Evolutionary conservation across 2,797 vertebrate species (phyloP), one percentile per base, ranked within the genome.

Genomic region (Parauchenoglanis ngamensis): DNA sequence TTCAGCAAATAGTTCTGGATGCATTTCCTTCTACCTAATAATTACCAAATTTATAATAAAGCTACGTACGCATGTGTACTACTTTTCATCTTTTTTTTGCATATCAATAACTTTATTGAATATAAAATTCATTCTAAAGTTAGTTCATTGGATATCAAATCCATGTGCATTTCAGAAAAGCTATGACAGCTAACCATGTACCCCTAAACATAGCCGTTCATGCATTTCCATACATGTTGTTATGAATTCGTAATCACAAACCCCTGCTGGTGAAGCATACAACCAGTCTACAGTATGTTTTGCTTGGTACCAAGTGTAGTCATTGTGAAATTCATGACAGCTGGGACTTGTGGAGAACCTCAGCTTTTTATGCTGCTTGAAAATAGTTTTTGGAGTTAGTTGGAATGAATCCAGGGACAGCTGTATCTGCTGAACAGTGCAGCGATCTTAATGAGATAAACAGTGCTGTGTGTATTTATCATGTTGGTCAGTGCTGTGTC

Each of bases 401-500:
- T 49, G 84, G 44, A 40, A 52, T 57, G 52, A 23, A 77, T 76
- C 57, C 72, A 85, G n/a, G n/a, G 59, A 40, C 40, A 77, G 73
- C 44, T 85, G 79, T 82, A 65, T 46, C 57, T 61, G 56, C 73
- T 52, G 84, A 85, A 77, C 84, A 85, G 84, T 7, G 57, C 23
- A 46, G 54, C 1, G 12, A 61, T 85, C 56, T 23, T 76, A 85
- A 65, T 85, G 28, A 77, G 49, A 85, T 85, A 65, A 85, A 72
- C 83, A 86, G 52, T 15, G 35, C 40, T 31, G 40, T 57, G 40
- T 86, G 67, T 72, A 61, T 81, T 81, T 86, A 68, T 80, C 11
- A 46, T 80, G 85, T 31, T 72, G 77, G 65, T 57, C 63, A 80
- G 54, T 86, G 77, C 78, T 73, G 67, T 82, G 65, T 82, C 67